phyloP scores from a whole-genome alignment of 2,113 vertebrate genomes.

The Gymnorhina tibicen region DNA sequence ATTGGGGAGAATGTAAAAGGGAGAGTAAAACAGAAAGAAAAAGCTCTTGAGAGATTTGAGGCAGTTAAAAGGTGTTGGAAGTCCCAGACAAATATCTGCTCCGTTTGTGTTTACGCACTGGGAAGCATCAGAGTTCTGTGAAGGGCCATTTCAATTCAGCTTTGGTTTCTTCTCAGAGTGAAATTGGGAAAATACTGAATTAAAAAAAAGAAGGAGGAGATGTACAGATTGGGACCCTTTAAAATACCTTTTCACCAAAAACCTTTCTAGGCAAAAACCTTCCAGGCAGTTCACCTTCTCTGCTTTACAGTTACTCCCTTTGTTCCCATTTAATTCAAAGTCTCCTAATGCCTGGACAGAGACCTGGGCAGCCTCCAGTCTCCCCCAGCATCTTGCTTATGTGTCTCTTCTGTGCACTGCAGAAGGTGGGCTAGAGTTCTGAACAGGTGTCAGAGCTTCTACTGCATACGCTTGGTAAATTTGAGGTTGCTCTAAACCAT shows the following conservation, averaged over 20 bases:
- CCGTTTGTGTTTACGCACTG: not conserved
- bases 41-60: not conserved
- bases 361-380: not conserved
- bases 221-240: not conserved
- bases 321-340: not conserved
- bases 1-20: not conserved
- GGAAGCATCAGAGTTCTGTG: not conserved
- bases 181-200: not conserved
- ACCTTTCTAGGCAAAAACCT: not conserved
- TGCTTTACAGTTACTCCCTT: not conserved
- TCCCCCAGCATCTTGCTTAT: not conserved
- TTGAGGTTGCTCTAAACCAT: not conserved
- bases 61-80: not conserved
- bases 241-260: not conserved
- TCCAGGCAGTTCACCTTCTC: not conserved
- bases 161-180: not conserved
- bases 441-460: not conserved
- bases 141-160: not conserved
- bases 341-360: not conserved
- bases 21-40: not conserved
- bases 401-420: not conserved
- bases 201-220: not conserved
- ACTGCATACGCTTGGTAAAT: not conserved
- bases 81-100: not conserved
- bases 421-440: not conserved